phyloP scores from a whole-genome alignment of 2,113 vertebrate genomes.

The Eulemur macaco region DNA sequence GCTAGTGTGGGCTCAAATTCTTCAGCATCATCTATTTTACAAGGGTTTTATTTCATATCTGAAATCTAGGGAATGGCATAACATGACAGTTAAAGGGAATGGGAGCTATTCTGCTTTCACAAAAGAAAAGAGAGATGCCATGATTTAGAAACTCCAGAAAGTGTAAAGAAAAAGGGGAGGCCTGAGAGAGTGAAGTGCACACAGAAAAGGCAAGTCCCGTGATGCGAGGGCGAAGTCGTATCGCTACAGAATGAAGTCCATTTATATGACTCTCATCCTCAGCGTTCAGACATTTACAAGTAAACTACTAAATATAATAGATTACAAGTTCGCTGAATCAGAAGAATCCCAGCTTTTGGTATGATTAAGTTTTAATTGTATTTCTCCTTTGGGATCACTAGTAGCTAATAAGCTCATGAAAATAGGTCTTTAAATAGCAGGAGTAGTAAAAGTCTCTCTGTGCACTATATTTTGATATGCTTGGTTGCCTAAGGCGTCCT shows the following conservation, averaged over 20 bases:
- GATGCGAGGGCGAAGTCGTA: conserved; percentile 52
- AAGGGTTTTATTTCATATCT: conserved; percentile 70
- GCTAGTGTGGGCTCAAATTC: conserved; percentile 72
- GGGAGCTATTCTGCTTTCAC: conserved; percentile 53
- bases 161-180: background rate
- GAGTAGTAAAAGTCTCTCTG: conserved; percentile 83
- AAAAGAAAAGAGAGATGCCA: conserved; percentile 60
- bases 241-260: conserved; percentile 58
- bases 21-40: conserved; percentile 64
- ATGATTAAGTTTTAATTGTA: conserved; percentile 90
- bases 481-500: conserved; percentile 76
- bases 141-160: conserved; percentile 58
- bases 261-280: conserved; percentile 72
- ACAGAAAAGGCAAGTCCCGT: conserved; percentile 26
- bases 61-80: conserved; percentile 46
- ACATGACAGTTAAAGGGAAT: conserved; percentile 52
- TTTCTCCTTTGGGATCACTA: conserved; percentile 88
- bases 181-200: background rate
- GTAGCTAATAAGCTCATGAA: conserved; percentile 87
- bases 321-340: conserved; percentile 87
- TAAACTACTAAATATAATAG: conserved; percentile 86
- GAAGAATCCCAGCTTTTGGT: conserved; percentile 86
- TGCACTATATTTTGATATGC: conserved; percentile 81
- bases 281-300: conserved; percentile 80
- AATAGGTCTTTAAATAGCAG: conserved; percentile 87